Evolutionary conservation across 2,888 invertebrate genomes (phyloP).

Genomic region (Amblyjoppa proteus): DNA sequence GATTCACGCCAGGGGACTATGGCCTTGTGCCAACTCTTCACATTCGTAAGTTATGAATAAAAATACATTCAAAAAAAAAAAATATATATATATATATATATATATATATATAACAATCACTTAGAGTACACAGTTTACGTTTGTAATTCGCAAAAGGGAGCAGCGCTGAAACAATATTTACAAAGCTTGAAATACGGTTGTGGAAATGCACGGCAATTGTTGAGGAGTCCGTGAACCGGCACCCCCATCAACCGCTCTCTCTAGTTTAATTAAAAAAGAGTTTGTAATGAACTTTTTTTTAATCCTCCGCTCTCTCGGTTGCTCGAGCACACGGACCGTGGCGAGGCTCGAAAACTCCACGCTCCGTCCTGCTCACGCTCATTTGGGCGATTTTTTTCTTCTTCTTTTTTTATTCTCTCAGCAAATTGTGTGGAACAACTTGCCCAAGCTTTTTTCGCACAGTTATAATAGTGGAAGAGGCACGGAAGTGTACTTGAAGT

Average conservation of each 20-base stretch:
- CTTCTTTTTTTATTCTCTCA: background rate
- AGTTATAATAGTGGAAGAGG: background rate
- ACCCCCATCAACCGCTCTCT: slow-evolving; percentile 2
- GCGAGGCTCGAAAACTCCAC: slow-evolving; percentile 4
- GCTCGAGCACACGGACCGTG: slow-evolving; percentile 16
- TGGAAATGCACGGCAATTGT: slow-evolving; percentile 29
- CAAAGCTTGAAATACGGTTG: slow-evolving; percentile 21
- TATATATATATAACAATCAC: background rate
- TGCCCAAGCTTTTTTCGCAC: background rate
- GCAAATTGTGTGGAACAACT: slow-evolving; percentile 34
- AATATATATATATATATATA: background rate
- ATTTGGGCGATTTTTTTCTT: slow-evolving; percentile 1
- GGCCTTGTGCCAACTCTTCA: slow-evolving; percentile 52
- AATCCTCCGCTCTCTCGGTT: slow-evolving; percentile 12
- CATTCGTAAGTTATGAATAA: slow-evolving; percentile 45
- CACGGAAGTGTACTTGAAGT: slow-evolving; percentile 13
- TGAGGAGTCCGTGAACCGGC: background rate
- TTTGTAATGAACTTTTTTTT: slow-evolving; percentile 51
- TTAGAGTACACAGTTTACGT: background rate
- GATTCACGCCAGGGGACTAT: slow-evolving; percentile 44
- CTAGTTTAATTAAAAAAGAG: slow-evolving; percentile 56
- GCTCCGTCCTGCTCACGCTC: background rate
- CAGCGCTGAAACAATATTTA: slow-evolving; percentile 30
- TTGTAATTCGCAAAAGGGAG: background rate
- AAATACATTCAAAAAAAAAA: background rate